Conservation (phyloP, 2,888 invertebrate species). For the Nomada goodeniana region DNA sequence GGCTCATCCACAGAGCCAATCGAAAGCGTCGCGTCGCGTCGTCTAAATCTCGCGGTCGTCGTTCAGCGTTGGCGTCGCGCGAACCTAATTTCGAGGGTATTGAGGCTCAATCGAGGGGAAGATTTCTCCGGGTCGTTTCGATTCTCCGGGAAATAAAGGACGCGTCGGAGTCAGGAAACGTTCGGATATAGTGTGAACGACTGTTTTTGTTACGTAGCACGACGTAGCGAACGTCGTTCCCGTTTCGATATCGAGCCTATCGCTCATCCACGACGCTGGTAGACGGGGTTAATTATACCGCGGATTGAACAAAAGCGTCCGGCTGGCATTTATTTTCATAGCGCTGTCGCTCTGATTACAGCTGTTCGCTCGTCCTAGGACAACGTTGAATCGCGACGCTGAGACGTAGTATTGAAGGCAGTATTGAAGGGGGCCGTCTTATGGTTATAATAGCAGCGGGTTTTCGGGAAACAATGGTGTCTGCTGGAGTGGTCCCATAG, state of each 20-base stretch:
- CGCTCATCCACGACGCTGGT: not conserved
- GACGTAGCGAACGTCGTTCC: not conserved
- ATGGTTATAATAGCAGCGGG: not conserved
- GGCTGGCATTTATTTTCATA: conserved; percentile 23
- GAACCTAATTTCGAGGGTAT: conserved; percentile 72
- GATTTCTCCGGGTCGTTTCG: conserved; percentile 53
- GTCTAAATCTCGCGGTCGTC: conserved; percentile 13
- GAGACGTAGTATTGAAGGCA: not conserved
- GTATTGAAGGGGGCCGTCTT: conserved; percentile 18
- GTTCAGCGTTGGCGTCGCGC: conserved; percentile 28
- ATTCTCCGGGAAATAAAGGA: conserved; percentile 50
- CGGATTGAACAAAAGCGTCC: conserved; percentile 28
- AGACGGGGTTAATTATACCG: conserved; percentile 37
- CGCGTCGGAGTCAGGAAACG: conserved; percentile 37
- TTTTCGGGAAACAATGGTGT: no score
- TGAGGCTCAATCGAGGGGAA: conserved; percentile 72
- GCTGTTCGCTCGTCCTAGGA: conserved; percentile 13
- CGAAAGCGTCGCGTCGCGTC: no score
- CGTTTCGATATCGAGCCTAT: not conserved
- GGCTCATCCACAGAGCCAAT: not conserved
- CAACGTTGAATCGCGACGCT: conserved; percentile 2
- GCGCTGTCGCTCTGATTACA: not conserved
- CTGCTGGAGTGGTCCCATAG: no score
- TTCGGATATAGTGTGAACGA: conserved; percentile 22
- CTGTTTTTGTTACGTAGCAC: conserved; percentile 22